Base-by-base conservation (phyloP, 1,140 invertebrate species). In the Oreohelix idahoensis region DNA sequence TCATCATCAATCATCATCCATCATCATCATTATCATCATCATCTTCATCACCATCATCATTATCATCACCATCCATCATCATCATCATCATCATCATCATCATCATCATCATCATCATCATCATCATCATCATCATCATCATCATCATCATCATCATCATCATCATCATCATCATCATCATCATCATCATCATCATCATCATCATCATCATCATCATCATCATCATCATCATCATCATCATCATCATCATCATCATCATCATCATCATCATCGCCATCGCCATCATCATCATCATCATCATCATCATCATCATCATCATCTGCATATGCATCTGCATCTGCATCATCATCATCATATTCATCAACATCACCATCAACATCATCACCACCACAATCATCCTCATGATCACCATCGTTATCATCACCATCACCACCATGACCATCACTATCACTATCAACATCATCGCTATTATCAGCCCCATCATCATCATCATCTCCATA, bases 51-150 rank as follows among this genome's bases (percentile, higher is more conserved):
- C 39, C 36, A 20, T 42, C 38, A 39, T 29, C 20, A 29, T 45
- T 15, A 45, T 45, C 42, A 45, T 45, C 42, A 45, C 5, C 42
- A 45, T 45, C 32, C 26, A 38, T 29, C 17, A 38, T 29, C 36
- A 76, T 42, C n/a, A 76, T 29, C 38, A 45, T 77, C 0, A 84
- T 77, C 39, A 73, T 87, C 10, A 86, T 84, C 8, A 79, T 58
- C 15, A 38, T 26, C 0, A 29, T 23, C 4, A 42, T 39, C 36
- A 76, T 17, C 35, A 38, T 39, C 63, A 69, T 29, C 10, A 69
- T 35, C 26, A 69, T 29, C 26, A n/a, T 29, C 26, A n/a, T 29
- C 26, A 69, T 8, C 10, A n/a, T 29, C 26, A 69, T 29, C 26
- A 69, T 29, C 26, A 69, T 29, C 23, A 69, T 29, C 63, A 69